These are phyloP conservation scores for Crotalus tigris DNA, from an alignment of 2,113 vertebrate species.

Conservation along the genomic window DNA sequence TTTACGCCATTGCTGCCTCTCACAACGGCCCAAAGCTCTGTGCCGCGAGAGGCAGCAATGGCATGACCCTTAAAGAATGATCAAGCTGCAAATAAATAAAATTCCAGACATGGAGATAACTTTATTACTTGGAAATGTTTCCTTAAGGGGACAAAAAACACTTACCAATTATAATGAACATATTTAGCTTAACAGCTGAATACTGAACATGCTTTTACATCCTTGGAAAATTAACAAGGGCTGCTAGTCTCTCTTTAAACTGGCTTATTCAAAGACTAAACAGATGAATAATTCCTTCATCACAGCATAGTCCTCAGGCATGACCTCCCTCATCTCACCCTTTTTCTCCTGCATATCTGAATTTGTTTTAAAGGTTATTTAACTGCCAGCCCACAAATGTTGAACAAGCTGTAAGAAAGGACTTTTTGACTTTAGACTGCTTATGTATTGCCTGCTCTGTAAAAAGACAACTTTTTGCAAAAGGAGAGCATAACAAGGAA, in stretches of 20 bases:
- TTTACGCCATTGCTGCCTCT: no score
- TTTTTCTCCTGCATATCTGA: background rate
- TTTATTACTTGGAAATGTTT: constrained; percentile 18
- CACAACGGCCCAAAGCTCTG: no score
- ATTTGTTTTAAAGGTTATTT: background rate
- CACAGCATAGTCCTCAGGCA: background rate
- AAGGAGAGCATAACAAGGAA: background rate
- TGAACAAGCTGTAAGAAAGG: no score
- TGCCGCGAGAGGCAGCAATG: no score
- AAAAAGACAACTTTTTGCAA: background rate
- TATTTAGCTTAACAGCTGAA: background rate
- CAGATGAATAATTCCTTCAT: background rate
- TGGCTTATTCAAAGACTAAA: background rate
- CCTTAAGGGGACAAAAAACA: background rate
- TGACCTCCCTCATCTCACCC: background rate
- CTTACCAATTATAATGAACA: background rate
- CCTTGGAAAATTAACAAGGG: background rate
- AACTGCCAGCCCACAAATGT: background rate
- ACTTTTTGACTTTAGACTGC: background rate
- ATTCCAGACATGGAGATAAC: background rate
- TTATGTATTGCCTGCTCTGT: background rate
- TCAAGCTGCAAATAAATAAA: background rate
- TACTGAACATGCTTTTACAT: background rate
- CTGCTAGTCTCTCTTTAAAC: background rate
- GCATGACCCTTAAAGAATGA: no score